Conservation (phyloP, 2,797 vertebrate species). For the Diceros bicornis region DNA sequence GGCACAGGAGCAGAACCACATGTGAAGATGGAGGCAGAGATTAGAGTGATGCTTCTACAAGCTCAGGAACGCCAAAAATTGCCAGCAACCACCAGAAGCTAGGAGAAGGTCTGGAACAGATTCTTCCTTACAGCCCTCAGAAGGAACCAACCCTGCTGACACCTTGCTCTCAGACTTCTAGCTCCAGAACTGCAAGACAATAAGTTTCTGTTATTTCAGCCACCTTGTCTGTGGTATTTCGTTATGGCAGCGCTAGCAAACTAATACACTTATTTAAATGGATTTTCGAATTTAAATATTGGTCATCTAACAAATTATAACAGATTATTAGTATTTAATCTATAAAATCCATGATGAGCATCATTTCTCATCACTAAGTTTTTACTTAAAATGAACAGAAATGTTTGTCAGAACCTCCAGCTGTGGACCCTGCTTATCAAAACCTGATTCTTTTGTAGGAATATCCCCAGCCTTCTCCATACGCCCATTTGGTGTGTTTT, state of each 20-base stretch:
- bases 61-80: rapidly evolving
- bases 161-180: background rate
- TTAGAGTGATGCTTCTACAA: rapidly evolving
- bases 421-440: background rate
- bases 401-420: background rate
- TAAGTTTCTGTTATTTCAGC: no score
- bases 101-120: background rate
- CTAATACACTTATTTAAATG: background rate
- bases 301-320: background rate
- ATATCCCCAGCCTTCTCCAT: background rate
- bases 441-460: background rate
- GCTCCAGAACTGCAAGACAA: background rate
- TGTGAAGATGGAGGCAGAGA: background rate
- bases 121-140: background rate
- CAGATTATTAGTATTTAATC: background rate
- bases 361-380: background rate
- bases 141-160: background rate
- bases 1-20: background rate
- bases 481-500: background rate
- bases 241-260: background rate
- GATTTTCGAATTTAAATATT: background rate
- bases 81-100: background rate
- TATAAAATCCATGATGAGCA: background rate
- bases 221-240: no score
- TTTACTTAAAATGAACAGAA: background rate